Base-by-base conservation (phyloP, 2,113 vertebrate genomes). In the Oncorhynchus nerka region DNA sequence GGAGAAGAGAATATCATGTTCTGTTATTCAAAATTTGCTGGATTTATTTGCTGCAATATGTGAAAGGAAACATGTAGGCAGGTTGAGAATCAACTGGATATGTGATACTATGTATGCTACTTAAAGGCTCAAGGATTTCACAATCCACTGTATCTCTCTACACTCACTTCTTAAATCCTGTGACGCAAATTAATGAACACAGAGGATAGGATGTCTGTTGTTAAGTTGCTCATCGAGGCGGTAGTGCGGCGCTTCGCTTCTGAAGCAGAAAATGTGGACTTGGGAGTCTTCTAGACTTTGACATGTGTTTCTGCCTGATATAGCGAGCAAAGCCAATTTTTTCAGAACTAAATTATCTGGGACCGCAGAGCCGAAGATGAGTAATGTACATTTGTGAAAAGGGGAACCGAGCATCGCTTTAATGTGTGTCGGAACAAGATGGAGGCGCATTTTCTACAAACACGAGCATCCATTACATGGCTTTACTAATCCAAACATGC, bases 401-500 rank as follows among this genome's bases (percentile, higher is more conserved):
- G 49, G 32, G 84, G 80, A 81, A 66, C 62, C 32, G 13, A 24
- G 70, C 34, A 70, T 91, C 74, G n/a, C 86, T 86, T 87, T 80
- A 82, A 88, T 86, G 78, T 77, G 34, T 61, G 61, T 75, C 81
- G 26, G 74, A 83, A 59, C 80, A 79, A 77, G 73, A 88, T 62
- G 75, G 26, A 26, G 22, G n/a, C n/a, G 12, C 75, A 85, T 88
- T 85, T 84, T 74, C 83, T 34, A 71, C 84, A 84, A 90, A 81
- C 80, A 72, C 77, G 28, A 76, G 83, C 90, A 87, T 92, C 90
- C 85, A 90, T 92, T 93, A 92, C 89, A 90, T 85, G 86, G 88
- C 84, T 79, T 83, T 85, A 74, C 87, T 92, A 92, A 93, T 92
- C 89, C 89, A 89, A 83, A 82, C 89, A 88, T 90, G 88, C 84